Evolutionary conservation across 1,140 invertebrate species (phyloP).

Genomic region (Tetramorium parvispinum): DNA sequence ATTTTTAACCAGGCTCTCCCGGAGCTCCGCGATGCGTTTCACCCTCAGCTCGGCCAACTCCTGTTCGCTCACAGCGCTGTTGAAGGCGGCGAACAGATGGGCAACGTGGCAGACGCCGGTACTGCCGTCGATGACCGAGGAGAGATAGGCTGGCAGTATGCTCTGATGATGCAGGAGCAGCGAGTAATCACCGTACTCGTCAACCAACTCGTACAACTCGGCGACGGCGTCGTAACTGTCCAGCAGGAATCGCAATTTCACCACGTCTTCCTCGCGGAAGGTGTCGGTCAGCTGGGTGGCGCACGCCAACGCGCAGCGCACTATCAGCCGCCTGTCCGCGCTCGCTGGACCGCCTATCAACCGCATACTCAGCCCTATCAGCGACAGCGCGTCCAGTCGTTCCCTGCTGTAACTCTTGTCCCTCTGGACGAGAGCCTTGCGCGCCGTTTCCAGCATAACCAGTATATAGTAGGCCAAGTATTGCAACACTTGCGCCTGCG

Average conservation of each 20-base stretch:
- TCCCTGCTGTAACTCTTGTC: constrained; percentile 88
- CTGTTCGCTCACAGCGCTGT: constrained; percentile 76
- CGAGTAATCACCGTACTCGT: constrained; percentile 81
- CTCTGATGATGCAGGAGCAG: constrained; percentile 82
- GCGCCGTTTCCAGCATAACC: constrained; percentile 85
- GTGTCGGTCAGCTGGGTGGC: constrained; percentile 84
- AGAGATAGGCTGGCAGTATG: constrained; percentile 82
- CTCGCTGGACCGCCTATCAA: constrained; percentile 88
- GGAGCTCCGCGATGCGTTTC: constrained; percentile 73
- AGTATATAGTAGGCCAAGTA: constrained; percentile 87
- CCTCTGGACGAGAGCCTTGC: constrained; percentile 85
- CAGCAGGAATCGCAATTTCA: constrained; percentile 78
- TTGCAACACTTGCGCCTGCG: constrained; percentile 87
- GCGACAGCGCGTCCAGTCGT: constrained; percentile 88
- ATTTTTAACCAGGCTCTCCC: constrained; percentile 83
- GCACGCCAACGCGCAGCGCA: constrained; percentile 87
- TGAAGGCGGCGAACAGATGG: constrained; percentile 81
- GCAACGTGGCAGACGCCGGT: constrained; percentile 77
- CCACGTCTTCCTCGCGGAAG: constrained; percentile 81
- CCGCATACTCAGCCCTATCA: constrained; percentile 88
- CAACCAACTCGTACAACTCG: constrained; percentile 78
- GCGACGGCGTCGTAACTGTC: constrained; percentile 82
- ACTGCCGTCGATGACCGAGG: constrained; percentile 77
- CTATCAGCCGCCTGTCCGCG: constrained; percentile 87
- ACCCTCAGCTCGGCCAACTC: constrained; percentile 70